phyloP scores from a whole-genome alignment of 2,113 vertebrate species.

The Crotalus viridis region DNA sequence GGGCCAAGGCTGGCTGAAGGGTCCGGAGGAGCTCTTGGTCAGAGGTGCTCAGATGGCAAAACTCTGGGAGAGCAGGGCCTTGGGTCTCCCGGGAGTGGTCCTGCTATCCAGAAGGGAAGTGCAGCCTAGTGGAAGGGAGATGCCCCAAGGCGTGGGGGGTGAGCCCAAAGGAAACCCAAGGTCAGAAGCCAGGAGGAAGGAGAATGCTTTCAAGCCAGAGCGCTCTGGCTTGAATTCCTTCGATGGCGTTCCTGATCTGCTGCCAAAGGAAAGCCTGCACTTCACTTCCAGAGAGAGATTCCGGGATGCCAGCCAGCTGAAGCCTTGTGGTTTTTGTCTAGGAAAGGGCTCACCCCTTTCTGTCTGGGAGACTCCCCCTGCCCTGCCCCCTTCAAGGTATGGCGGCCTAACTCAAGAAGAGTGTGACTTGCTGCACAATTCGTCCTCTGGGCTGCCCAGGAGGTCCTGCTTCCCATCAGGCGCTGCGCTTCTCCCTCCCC shows the following conservation, averaged over 20 bases:
- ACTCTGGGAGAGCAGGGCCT: neutral
- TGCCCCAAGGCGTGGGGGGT: neutral
- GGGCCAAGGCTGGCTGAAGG: neutral
- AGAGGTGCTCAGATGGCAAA: neutral
- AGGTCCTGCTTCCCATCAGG: neutral
- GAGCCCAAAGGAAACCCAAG: neutral
- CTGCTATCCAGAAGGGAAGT: neutral
- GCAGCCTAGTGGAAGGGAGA: neutral
- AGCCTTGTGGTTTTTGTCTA: neutral
- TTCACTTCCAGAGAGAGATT: neutral
- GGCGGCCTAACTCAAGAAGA: neutral
- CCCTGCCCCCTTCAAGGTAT: neutral
- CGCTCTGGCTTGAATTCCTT: neutral
- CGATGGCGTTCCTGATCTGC: neutral
- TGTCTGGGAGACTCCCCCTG: neutral
- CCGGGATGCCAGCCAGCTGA: neutral
- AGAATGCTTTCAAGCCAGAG: neutral
- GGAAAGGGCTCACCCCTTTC: neutral
- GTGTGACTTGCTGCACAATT: neutral
- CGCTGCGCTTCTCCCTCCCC: neutral
- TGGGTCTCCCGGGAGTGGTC: neutral
- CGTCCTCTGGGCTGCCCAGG: neutral
- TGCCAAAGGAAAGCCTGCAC: neutral
- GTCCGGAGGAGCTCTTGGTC: neutral
- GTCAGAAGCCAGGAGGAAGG: neutral